Percentiles rank a stretch among this genome's conserved stretches.
Conservation (phyloP, 2,113 vertebrate species). For the Psittacula cyanocephala region DNA sequence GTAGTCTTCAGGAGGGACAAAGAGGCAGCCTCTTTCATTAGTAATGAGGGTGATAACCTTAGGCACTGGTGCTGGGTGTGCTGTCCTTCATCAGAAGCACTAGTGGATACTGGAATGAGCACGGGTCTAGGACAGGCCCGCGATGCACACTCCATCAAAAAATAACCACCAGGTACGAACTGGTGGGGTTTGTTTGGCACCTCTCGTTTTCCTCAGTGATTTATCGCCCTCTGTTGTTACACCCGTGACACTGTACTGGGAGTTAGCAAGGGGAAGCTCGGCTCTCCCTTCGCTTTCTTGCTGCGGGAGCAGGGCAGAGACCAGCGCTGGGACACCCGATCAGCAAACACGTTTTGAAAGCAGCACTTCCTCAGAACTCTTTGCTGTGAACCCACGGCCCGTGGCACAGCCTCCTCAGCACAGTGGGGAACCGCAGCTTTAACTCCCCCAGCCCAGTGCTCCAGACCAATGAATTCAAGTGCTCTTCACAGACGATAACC, state of each 20-base stretch:
- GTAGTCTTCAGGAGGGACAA: background rate
- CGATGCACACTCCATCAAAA: background rate
- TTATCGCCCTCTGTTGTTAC: background rate
- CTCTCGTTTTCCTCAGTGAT: background rate
- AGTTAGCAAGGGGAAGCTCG: too few relatives aligned
- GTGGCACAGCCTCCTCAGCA: background rate
- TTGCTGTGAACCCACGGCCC: background rate
- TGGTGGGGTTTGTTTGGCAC: accelerated
- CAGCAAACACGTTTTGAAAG: background rate
- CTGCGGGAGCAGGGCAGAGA: background rate
- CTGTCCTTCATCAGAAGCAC: background rate
- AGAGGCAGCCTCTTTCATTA: background rate
- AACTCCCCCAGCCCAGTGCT: background rate
- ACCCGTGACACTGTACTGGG: accelerated
- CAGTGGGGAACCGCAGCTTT: background rate
- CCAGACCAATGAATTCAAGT: background rate
- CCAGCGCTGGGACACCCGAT: background rate
- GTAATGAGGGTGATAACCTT: background rate
- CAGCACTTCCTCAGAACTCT: background rate
- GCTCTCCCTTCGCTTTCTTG: too few relatives aligned
- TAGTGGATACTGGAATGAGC: accelerated
- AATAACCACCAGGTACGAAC: background rate
- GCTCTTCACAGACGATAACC: background rate
- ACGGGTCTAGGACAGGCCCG: background rate
- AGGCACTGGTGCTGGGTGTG: background rate